Conservation (phyloP, 2,797 vertebrate species). For the Neomorphus geoffroyi region DNA sequence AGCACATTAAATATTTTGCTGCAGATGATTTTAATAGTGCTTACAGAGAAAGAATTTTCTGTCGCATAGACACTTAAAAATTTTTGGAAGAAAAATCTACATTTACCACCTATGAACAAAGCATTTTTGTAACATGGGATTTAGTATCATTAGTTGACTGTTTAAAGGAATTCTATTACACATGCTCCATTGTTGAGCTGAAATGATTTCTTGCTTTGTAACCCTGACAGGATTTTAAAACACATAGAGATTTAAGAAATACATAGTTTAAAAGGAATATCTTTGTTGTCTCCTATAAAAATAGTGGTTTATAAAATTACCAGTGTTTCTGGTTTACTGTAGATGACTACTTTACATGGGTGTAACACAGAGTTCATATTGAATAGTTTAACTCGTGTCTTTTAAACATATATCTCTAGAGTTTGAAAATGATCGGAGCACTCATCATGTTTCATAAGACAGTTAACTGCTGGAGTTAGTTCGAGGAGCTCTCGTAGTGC, state of each 20-base stretch:
- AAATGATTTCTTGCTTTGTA: not conserved
- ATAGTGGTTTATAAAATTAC: not conserved
- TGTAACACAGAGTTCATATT: not conserved
- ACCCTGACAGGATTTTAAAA: not conserved
- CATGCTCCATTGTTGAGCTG: not conserved
- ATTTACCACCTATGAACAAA: not conserved
- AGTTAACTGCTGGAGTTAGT: not conserved
- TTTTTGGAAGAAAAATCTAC: not conserved
- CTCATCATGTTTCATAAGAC: not conserved
- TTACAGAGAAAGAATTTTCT: not conserved
- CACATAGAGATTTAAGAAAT: not conserved
- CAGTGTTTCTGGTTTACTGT: not conserved
- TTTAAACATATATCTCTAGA: not conserved
- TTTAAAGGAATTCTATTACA: not conserved
- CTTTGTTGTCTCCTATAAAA: not conserved
- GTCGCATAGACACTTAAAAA: not conserved
- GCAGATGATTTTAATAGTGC: not conserved
- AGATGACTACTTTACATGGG: not conserved
- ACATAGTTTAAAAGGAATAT: not conserved
- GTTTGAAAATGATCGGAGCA: not conserved
- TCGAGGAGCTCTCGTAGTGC: accelerated
- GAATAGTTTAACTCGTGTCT: not conserved
- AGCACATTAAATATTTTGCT: not conserved
- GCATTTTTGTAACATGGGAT: not conserved
- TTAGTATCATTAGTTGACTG: not conserved